A percentile compares a stretch with the other conserved stretches of the same genome.
Conservation (phyloP, 2,113 vertebrate species). For the Anhinga anhinga region DNA sequence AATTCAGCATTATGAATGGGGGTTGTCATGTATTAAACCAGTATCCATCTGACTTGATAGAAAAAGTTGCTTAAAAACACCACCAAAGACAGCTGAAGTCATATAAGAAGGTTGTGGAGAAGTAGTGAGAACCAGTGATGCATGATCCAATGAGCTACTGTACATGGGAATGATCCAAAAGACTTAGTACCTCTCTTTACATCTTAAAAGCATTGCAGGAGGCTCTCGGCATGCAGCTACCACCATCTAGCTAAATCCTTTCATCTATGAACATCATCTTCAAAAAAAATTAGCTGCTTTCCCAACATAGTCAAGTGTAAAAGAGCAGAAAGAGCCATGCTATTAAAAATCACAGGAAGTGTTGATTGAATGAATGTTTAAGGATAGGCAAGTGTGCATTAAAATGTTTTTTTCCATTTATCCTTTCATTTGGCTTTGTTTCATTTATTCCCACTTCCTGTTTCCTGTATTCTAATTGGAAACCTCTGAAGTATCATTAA, state of each 20-base stretch:
- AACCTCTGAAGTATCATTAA: conserved; percentile 31
- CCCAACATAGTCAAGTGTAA: neutral
- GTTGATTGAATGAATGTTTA: conserved; percentile 13
- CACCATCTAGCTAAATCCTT: neutral
- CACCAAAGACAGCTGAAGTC: neutral
- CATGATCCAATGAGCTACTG: neutral
- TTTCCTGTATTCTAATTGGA: conserved; percentile 37
- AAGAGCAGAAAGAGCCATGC: neutral
- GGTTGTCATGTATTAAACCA: neutral
- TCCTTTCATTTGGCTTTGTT: conserved; percentile 19
- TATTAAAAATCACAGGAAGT: conserved; percentile 28
- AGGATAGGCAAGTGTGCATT: neutral
- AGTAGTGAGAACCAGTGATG: neutral
- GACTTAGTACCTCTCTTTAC: neutral
- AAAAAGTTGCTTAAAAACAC: neutral
- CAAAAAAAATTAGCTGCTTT: neutral
- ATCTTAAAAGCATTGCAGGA: neutral
- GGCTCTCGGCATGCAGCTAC: neutral
- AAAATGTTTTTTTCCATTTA: conserved; percentile 10
- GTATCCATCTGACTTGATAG: neutral
- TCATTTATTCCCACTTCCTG: conserved; percentile 6
- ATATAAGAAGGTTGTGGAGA: neutral
- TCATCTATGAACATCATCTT: neutral
- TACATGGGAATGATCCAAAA: neutral
- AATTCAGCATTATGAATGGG: neutral